phyloP scores from a whole-genome alignment of 2,797 vertebrate genomes.

The Okamejei kenojei region DNA sequence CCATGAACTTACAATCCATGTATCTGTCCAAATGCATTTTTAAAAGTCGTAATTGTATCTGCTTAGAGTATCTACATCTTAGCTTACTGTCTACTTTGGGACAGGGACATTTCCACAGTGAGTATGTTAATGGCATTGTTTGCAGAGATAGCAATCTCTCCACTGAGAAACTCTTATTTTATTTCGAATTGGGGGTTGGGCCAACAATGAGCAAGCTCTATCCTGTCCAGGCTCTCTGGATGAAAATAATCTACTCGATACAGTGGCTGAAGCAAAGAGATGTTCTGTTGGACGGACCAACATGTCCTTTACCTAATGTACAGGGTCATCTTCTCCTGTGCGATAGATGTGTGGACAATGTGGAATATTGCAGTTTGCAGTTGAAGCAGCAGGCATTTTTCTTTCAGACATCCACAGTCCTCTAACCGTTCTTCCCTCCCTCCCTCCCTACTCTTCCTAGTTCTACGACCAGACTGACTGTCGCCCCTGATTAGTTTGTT shows the following conservation, averaged over 20 bases:
- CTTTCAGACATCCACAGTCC: background rate
- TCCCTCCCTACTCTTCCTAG: no score
- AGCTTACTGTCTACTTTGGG: background rate
- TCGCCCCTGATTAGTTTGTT: no score
- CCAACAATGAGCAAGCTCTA: background rate
- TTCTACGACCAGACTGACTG: no score
- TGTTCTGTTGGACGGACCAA: background rate
- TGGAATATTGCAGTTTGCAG: background rate
- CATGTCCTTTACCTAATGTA: background rate
- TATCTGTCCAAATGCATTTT: no score
- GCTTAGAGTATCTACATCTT: no score
- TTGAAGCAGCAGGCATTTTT: background rate
- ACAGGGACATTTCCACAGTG: background rate
- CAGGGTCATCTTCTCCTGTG: background rate
- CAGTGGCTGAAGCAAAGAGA: background rate
- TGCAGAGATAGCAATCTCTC: background rate
- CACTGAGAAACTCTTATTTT: background rate
- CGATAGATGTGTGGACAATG: background rate
- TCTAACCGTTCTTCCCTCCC: no score
- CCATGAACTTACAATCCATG: no score
- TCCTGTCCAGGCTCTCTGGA: background rate
- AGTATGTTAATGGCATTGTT: background rate
- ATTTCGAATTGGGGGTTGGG: background rate
- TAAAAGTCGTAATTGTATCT: no score
- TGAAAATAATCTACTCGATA: background rate